Percentiles rank a stretch among this genome's conserved stretches.
These are phyloP conservation scores for Orchesella cincta DNA, from an alignment of 1,140 invertebrate genomes.

Conservation along the genomic window DNA sequence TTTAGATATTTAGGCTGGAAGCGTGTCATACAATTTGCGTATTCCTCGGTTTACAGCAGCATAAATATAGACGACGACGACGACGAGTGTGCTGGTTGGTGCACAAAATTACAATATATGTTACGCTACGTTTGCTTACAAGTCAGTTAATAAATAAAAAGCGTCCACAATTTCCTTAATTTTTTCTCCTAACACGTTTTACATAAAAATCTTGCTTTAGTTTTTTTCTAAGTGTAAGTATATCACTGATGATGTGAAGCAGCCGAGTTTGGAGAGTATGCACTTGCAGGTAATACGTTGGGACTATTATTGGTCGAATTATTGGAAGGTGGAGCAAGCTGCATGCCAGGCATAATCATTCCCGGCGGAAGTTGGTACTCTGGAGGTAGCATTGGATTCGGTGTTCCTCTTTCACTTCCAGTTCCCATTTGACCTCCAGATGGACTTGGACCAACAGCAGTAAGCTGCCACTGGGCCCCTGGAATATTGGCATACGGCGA, in stretches of 20 bases:
- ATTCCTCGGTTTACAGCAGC: no score
- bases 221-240: not conserved
- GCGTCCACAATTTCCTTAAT: not conserved
- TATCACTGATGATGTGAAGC: constrained; percentile 17
- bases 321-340: not conserved
- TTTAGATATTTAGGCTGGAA: no score
- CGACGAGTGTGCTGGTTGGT: not conserved
- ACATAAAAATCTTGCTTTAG: not conserved
- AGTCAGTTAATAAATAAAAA: not conserved
- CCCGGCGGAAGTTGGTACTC: not conserved
- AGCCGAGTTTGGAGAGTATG: not conserved
- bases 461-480: not conserved
- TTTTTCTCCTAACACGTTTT: not conserved
- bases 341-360: not conserved
- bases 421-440: not conserved
- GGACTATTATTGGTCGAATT: no score
- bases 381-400: constrained; percentile 17
- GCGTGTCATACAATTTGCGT: no score
- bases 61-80: no score
- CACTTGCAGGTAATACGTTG: no score
- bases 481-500: not conserved
- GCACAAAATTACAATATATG: not conserved
- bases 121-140: not conserved
- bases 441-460: not conserved
- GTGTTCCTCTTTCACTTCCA: not conserved